Percentiles rank a stretch among this genome's conserved stretches.
phyloP scores from a whole-genome alignment of 2,888 invertebrate species.

The Callosobruchus maculatus region DNA sequence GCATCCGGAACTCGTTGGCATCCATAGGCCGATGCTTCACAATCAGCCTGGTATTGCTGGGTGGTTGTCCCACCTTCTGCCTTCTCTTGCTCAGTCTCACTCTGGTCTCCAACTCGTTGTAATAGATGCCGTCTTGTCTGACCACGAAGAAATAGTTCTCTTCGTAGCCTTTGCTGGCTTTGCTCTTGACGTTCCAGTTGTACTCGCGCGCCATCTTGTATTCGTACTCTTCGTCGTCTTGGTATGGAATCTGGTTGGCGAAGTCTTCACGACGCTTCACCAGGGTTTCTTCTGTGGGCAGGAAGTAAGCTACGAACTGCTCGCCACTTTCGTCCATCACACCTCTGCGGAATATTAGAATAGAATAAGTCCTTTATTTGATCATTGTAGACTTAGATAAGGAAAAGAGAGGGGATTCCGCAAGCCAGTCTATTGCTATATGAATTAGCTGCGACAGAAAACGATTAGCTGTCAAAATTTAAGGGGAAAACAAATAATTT shows the following conservation, averaged over 20 bases:
- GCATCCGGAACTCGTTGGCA: slow-evolving; percentile 81
- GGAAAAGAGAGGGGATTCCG: too few species aligned
- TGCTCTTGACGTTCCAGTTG: slow-evolving; percentile 99
- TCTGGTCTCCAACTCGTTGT: slow-evolving; percentile 92
- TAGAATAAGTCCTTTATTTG: not conserved
- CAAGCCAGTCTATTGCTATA: too few species aligned
- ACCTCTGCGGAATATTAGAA: slow-evolving; percentile 63
- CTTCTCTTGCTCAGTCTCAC: slow-evolving; percentile 91
- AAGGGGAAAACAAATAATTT: too few species aligned
- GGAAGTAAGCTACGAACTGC: slow-evolving; percentile 98
- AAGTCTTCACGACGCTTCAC: slow-evolving; percentile 83
- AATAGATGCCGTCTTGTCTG: slow-evolving; percentile 85
- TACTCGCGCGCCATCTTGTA: slow-evolving; percentile 98
- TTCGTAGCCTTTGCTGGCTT: slow-evolving; percentile 72
- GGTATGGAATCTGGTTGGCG: slow-evolving; percentile 70
- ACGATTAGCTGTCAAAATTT: too few species aligned
- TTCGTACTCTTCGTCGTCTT: slow-evolving; percentile 90
- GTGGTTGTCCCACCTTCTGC: slow-evolving; percentile 62
- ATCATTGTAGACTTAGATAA: too few species aligned
- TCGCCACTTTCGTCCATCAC: slow-evolving; percentile 99
- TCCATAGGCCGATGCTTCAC: slow-evolving; percentile 87
- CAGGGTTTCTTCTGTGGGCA: slow-evolving; percentile 91
- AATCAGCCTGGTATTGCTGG: slow-evolving; percentile 78
- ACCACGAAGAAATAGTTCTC: slow-evolving; percentile 97
- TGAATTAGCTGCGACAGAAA: too few species aligned